Base-by-base conservation (phyloP, 2,888 invertebrate genomes). In the Poecilus cupreus region DNA sequence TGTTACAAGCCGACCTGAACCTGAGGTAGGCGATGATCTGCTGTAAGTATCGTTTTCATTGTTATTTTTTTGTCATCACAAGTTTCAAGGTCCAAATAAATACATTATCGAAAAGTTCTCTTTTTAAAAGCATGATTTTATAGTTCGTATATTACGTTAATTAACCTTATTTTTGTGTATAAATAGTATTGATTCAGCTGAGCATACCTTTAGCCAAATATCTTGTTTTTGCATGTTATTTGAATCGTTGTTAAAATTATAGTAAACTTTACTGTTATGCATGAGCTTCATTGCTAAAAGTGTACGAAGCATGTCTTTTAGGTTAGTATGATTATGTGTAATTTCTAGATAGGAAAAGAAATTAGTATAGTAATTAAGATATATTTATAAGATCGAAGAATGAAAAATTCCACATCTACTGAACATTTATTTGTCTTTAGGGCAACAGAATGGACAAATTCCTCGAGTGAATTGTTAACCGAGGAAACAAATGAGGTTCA, bases 1-100 rank as follows among this genome's bases (percentile, higher is more conserved):
- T 80, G 37, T 54, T 80, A 26, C 80, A 81, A 81, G 11, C 81
- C 26, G 72, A 81, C 43, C 26, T 80, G 72, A 74, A 80, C 74
- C 72, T 75, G 74, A 81, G 81, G 81, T 81, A 81, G 81, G 81
- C 81, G 75, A 74, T 75, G 57, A n/a, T 24, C 80, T 72, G 43
- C 72, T 74, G 81, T 81, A 81, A 81, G 81, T 81, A 81, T 81
- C 26, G 26, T 81, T 81, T 60, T 57, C 39, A 54, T 75, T 75
- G 37, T 39, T 72, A 26, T 70, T 46, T 70, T 79, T 79, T 79
- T 68, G 16, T 72, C 70, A 20, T 70, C 68, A 18, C 51, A 43
- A 54, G 26, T 32, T 13, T 78, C 64, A 78, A 49, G 37, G 68
- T 39, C 37, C 49, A 70, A 76, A 75, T 37, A 54, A 51, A 32